These are phyloP conservation scores for Dendrolimus kikuchii DNA, from an alignment of 1,140 invertebrate genomes.

Conservation along the genomic window DNA sequence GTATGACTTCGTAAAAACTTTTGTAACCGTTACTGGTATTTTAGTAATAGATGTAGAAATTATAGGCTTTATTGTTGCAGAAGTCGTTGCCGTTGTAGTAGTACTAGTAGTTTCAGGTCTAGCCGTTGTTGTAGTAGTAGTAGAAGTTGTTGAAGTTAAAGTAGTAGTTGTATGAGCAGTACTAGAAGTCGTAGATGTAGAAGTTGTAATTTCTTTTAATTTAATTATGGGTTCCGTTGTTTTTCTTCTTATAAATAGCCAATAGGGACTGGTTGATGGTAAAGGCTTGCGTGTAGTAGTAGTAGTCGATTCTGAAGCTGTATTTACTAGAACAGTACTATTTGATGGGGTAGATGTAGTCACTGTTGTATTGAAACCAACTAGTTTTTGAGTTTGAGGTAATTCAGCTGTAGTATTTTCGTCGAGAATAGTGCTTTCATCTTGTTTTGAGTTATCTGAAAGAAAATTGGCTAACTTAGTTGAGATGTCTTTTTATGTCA, in stretches of 20 bases:
- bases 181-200: constrained; percentile 8
- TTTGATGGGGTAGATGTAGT: constrained; percentile 14
- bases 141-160: constrained; percentile 11
- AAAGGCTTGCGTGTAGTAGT: neutral
- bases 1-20: neutral
- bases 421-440: constrained; percentile 9
- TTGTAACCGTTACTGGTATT: neutral
- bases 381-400: constrained; percentile 42
- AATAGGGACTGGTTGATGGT: no score
- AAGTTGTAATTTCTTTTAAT: constrained; percentile 19
- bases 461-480: neutral
- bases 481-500: neutral
- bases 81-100: constrained; percentile 2
- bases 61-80: constrained; percentile 9
- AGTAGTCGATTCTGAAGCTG: constrained; percentile 12
- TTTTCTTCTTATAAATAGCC: no score
- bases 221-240: no score
- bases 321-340: constrained; percentile 11
- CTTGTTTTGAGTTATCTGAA: constrained; percentile 16
- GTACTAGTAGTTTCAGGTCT: constrained; percentile 6
- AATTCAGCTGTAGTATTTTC: constrained; percentile 13
- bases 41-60: constrained; percentile 4
- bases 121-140: constrained; percentile 4
- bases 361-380: constrained; percentile 22
- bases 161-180: constrained; percentile 13